Base-by-base conservation (phyloP, 2,113 vertebrate genomes). In the Amblyopsis rosae region DNA sequence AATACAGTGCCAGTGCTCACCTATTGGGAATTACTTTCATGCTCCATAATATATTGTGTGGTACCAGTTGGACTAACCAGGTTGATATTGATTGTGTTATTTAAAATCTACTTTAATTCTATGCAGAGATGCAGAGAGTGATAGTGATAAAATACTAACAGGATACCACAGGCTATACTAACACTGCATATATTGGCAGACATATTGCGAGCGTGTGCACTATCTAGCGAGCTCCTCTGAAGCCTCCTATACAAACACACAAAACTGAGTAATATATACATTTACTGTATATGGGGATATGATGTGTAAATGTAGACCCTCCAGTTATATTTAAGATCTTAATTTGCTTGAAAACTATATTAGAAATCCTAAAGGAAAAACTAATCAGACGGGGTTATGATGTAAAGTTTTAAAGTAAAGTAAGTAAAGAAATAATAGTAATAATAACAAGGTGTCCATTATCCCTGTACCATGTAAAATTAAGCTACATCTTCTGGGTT, bases 31-130 rank as follows among this genome's bases (percentile, higher is more conserved):
- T 66, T 49, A 16, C 9, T 5, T 41, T 41, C 4, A 6, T 41
- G 35, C 35, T 79, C 54, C 74, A 64, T 3, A 48, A 59, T 65
- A 62, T 19, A 63, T 53, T 61, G 66, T 56, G 9, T 19, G 51
- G 49, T 32, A 63, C 65, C 72, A 65, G 75, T 65, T 67, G 62
- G 74, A 83, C 82, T 83, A 82, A 66, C 65, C 65, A 55, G 56
- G 67, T 49, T 75, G 59, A 71, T 58, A 65, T 81, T 79, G 69
- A 83, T 65, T 54, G 47, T 51, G 71, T 76, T 82, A 88, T 82
- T 78, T 81, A 81, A 84, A 86, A 84, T 74, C 65, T 53, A 75
- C 68, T 73, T 82, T 61, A 75, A 67, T 79, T 79, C 65, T 70
- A 82, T 80, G 73, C 82, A 69, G 59, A 71, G 53, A 76, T 74